Evolutionary conservation across 2,888 invertebrate species (phyloP).

Genomic region (Penaeus monodon): DNA sequence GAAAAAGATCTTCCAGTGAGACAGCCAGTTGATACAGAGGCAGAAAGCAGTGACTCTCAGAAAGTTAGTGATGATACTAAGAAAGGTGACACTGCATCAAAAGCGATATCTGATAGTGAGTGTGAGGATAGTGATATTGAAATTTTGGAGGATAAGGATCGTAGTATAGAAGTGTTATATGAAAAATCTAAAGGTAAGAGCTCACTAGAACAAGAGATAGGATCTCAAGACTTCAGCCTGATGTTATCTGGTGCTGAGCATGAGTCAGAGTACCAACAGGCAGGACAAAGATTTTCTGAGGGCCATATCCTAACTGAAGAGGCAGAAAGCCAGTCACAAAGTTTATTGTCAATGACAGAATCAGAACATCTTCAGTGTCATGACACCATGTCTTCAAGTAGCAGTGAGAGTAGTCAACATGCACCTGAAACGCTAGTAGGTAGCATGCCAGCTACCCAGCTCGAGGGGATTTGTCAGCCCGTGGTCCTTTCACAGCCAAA

Average conservation of each 20-base stretch:
- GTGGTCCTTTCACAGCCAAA: conserved; percentile 51
- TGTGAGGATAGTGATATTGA: conserved; percentile 44
- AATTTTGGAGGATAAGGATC: conserved; percentile 46
- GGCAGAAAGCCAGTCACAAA: conserved; percentile 25
- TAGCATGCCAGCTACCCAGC: conserved; percentile 55
- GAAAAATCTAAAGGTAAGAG: conserved; percentile 19
- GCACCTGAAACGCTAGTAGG: conserved; percentile 7
- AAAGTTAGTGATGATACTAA: conserved; percentile 9
- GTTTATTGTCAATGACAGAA: conserved; percentile 35
- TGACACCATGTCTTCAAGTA: conserved; percentile 16
- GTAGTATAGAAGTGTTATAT: conserved; percentile 48
- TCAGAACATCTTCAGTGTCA: conserved; percentile 27
- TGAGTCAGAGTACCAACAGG: conserved; percentile 23
- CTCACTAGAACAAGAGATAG: conserved; percentile 30
- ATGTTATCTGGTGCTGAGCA: conserved; percentile 35
- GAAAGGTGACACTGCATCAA: neutral
- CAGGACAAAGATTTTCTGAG: conserved; percentile 36
- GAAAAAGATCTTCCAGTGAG: neutral
- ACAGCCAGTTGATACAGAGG: conserved; percentile 28
- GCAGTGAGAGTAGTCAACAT: neutral
- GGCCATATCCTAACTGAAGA: conserved; percentile 12
- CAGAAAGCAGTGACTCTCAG: neutral
- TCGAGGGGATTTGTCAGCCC: conserved; percentile 45
- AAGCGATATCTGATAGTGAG: neutral
- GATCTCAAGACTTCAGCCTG: conserved; percentile 46